Evolutionary conservation across 2,797 vertebrate genomes (phyloP).

Genomic region (Loris lydekkerianus): DNA sequence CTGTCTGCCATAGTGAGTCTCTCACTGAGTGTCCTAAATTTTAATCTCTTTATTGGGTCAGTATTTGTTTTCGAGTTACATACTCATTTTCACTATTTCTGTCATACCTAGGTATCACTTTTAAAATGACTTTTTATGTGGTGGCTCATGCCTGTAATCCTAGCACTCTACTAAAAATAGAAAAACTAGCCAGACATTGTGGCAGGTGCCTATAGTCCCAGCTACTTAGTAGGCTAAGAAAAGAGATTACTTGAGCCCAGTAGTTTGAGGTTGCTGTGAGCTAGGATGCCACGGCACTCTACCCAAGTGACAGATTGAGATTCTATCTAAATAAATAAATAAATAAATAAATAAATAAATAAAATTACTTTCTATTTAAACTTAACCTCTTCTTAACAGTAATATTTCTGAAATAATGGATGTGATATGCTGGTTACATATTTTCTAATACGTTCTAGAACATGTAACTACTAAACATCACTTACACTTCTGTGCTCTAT

Average conservation of each 20-base stretch:
- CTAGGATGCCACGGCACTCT: no score
- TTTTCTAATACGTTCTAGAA: background rate
- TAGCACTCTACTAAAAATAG: no score
- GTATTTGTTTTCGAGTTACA: background rate
- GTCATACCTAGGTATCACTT: background rate
- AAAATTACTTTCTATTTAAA: background rate
- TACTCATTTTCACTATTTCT: background rate
- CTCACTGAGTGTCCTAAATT: background rate
- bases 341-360: no score
- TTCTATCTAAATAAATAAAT: no score
- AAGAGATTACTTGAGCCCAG: no score
- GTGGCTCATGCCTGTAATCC: no score
- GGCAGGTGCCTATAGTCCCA: no score
- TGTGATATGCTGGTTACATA: background rate
- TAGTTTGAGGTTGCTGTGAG: no score
- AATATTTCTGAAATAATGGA: conserved; percentile 26
- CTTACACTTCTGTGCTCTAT: background rate
- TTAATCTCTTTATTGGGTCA: background rate
- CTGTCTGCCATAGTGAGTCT: background rate
- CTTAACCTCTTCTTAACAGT: background rate
- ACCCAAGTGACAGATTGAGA: no score
- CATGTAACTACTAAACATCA: background rate
- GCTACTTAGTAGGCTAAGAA: no score
- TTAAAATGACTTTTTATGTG: conserved; percentile 17
- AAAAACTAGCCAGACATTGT: no score